Evolutionary conservation across 2,113 vertebrate genomes (phyloP), one percentile per base, ranked within the genome.

Genomic region (Peromyscus polionotus): DNA sequence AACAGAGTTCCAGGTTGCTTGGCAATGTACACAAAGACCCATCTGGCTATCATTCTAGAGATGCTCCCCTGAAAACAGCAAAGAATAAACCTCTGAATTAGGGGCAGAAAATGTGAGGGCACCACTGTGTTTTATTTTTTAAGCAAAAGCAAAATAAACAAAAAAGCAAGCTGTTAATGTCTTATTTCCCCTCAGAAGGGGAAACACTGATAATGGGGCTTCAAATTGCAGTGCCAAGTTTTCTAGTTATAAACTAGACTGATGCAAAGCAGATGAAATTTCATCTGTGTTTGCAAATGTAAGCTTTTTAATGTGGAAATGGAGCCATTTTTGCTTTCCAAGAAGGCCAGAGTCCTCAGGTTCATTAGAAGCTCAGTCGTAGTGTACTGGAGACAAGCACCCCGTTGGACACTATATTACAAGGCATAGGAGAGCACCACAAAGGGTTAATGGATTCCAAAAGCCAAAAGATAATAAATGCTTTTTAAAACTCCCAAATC

Each of bases 211-310:
- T 96, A 96, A 96, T 96, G 88, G 95, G 86, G 59, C 92, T 98
- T 95, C 92, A 72, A 91, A 85, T 93, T 95, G 57, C 81, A 94
- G 89, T 98, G 98, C 98, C 98, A 99, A 98, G 96, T 98, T 98
- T 96, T 98, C 94, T 95, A 93, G 94, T 98, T 98, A 97, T 98
- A 98, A 98, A 98, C 95, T 87, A 98, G 67, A 92, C 96, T 98
- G 97, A 99, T 99, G 98, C 96, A 98, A 98, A 99, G 98, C 98
- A 99, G 98, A 99, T 99, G 98, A 98, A 98, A 97, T 98, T 98
- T 99, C 97, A 98, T 98, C 97, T 98, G 97, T 94, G 97, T 92
- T 97, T 98, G 93, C 95, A 98, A 98, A 87, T 98, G 96, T 98
- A 98, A 98, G 96, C 96, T 98, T 98, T 98, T 98, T 98, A 98